Evolutionary conservation across 2,888 invertebrate genomes (phyloP).

Genomic region (Epinotia bilunana): DNA sequence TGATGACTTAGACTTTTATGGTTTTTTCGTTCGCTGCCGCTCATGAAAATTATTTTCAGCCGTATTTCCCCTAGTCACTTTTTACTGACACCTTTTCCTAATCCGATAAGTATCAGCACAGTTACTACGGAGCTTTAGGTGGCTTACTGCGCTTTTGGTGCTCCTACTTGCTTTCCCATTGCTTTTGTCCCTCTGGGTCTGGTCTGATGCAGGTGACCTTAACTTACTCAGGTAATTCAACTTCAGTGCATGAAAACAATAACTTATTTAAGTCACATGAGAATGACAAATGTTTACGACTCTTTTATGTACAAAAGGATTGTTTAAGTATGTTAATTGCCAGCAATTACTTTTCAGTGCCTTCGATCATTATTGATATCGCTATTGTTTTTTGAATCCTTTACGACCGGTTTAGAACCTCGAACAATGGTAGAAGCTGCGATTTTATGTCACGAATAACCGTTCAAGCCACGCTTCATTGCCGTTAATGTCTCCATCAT

Average conservation of each 20-base stretch:
- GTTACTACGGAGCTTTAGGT: too few relatives aligned
- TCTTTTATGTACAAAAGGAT: not conserved
- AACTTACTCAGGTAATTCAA: too few relatives aligned
- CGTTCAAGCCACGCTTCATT: constrained; percentile 22
- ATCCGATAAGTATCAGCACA: too few relatives aligned
- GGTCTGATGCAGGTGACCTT: too few relatives aligned
- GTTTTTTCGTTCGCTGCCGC: too few relatives aligned
- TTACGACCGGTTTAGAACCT: constrained; percentile 11
- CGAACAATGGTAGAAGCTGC: constrained; percentile 27
- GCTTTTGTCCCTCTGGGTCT: too few relatives aligned
- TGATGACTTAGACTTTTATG: too few relatives aligned
- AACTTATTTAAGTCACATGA: not conserved
- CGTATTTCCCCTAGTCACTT: too few relatives aligned
- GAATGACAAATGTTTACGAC: constrained; percentile 7
- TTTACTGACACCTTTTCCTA: too few relatives aligned
- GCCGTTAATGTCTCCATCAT: constrained; percentile 23
- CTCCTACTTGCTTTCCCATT: too few relatives aligned
- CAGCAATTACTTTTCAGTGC: constrained; percentile 16
- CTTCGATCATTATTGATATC: constrained; percentile 23
- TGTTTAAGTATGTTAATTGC: constrained; percentile 9
- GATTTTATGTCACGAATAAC: constrained; percentile 25
- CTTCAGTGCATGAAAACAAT: not conserved
- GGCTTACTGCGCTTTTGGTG: too few relatives aligned
- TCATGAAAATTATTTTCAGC: too few relatives aligned
- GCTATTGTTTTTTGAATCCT: constrained; percentile 26